A percentile compares a stretch with the other conserved stretches of the same genome.
Evolutionary conservation across 2,113 vertebrate genomes (phyloP).

Genomic region (Meriones unguiculatus): DNA sequence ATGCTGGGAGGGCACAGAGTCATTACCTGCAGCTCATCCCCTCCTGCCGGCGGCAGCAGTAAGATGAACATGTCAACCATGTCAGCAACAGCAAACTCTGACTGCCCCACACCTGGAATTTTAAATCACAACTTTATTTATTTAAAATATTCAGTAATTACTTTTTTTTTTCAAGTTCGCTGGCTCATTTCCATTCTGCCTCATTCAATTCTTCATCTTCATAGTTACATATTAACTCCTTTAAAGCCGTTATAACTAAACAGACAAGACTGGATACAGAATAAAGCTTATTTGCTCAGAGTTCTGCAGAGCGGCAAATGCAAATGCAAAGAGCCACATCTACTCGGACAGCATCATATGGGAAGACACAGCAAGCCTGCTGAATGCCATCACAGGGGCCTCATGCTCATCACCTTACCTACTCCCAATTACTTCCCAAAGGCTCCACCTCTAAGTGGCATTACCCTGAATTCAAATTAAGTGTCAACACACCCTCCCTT

Average conservation of each 20-base stretch:
- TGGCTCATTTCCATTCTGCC: neutral
- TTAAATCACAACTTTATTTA: conserved; percentile 66
- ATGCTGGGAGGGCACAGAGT: neutral
- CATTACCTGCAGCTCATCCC: conserved; percentile 98
- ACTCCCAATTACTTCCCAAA: neutral
- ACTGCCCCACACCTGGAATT: conserved; percentile 96
- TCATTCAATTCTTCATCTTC: neutral
- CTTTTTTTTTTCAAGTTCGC: neutral
- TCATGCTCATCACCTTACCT: neutral
- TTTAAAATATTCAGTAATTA: neutral
- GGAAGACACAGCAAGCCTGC: neutral
- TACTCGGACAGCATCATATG: neutral
- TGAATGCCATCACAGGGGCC: too few species aligned
- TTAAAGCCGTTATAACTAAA: neutral
- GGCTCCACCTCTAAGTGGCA: neutral
- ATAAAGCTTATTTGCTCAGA: neutral
- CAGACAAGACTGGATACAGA: neutral
- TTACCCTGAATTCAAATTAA: neutral
- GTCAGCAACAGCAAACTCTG: conserved; percentile 98
- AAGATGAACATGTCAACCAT: conserved; percentile 99
- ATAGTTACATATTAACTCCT: neutral
- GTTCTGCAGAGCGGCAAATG: neutral
- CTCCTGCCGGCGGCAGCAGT: conserved; percentile 97
- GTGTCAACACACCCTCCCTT: neutral
- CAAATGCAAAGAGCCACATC: neutral